Evolutionary conservation across 1,140 invertebrate genomes (phyloP).

Genomic region (Rhagoletis pomonella): DNA sequence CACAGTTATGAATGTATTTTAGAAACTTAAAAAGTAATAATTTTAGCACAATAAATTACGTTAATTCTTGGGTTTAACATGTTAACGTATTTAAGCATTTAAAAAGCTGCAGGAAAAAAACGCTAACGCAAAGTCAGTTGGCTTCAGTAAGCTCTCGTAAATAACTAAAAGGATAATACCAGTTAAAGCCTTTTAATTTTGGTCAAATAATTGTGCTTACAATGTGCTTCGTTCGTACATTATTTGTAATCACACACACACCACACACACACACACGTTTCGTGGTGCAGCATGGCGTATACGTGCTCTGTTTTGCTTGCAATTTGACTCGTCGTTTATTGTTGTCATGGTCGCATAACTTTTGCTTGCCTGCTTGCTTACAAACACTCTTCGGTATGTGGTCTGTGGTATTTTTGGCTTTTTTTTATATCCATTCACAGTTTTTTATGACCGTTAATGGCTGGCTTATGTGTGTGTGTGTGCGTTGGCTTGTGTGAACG

Average conservation of each 20-base stretch:
- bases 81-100: no score
- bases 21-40: no score
- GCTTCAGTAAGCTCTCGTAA: background rate
- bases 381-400: conserved; percentile 4
- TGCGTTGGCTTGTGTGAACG: background rate
- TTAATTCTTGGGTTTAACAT: background rate
- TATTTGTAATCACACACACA: background rate
- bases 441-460: background rate
- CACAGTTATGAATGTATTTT: no score
- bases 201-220: conserved; percentile 44
- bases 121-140: background rate
- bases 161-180: conserved; percentile 25
- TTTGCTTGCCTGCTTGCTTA: conserved; percentile 25
- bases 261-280: background rate
- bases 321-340: background rate
- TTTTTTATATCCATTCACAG: conserved; percentile 2
- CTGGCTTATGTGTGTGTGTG: background rate
- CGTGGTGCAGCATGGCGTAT: conserved; percentile 28
- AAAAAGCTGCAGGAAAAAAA: no score
- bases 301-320: conserved; percentile 25
- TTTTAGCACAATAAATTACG: background rate
- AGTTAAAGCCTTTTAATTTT: conserved; percentile 39
- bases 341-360: conserved; percentile 48
- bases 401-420: conserved; percentile 47
- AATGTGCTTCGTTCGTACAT: background rate